These are phyloP conservation scores for Aphaenogaster ashmeadi DNA, from an alignment of 1,140 invertebrate species.

Conservation along the genomic window DNA sequence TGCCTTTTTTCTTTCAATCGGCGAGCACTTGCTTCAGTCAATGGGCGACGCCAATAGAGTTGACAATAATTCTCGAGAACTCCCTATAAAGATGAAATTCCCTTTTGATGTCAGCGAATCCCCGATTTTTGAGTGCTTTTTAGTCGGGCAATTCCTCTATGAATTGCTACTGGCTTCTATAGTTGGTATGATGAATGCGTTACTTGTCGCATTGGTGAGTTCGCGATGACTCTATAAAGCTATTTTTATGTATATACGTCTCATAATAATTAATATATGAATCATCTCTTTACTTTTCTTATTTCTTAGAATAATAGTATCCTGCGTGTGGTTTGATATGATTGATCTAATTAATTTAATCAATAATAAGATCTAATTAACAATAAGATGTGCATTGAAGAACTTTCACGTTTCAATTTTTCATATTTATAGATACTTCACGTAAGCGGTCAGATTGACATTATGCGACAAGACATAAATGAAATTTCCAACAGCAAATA, in stretches of 20 bases:
- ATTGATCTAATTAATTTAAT: too few species aligned
- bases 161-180: not conserved
- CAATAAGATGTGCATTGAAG: too few species aligned
- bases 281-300: too few species aligned
- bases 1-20: constrained; percentile 29
- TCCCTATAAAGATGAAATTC: constrained; percentile 64
- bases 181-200: constrained; percentile 28
- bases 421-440: too few species aligned
- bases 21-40: not conserved
- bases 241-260: not conserved
- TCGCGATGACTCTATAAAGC: not conserved
- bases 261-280: not conserved
- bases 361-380: too few species aligned
- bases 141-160: constrained; percentile 45
- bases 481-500: too few species aligned
- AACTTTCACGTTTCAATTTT: too few species aligned
- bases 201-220: constrained; percentile 52
- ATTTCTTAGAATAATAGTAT: too few species aligned
- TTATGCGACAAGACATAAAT: too few species aligned
- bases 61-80: constrained; percentile 6
- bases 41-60: not conserved
- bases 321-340: too few species aligned
- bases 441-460: too few species aligned
- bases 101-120: constrained; percentile 30
- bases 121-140: constrained; percentile 47